Conservation (phyloP, 1,140 invertebrate species). For the Parasteatoda tepidariorum region DNA sequence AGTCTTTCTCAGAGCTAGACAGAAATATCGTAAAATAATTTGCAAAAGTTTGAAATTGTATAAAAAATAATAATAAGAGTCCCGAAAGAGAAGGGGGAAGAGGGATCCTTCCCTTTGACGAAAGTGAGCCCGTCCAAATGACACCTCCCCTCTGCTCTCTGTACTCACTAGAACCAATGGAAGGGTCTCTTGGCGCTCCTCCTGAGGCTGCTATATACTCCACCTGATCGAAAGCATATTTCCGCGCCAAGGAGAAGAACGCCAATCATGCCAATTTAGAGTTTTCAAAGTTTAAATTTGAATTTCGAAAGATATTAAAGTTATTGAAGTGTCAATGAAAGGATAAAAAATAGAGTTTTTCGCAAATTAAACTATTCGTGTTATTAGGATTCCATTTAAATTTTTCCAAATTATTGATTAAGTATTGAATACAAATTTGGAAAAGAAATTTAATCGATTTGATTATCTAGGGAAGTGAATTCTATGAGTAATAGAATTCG, state of each 20-base stretch:
- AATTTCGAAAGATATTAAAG: neutral
- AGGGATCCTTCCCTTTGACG: conserved; percentile 21
- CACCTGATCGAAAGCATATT: conserved; percentile 30
- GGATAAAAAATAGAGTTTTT: no score
- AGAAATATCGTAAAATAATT: no score
- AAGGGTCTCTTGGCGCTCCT: conserved; percentile 56
- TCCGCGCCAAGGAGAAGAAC: neutral
- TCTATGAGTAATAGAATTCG: no score
- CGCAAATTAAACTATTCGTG: no score
- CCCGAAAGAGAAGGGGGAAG: neutral
- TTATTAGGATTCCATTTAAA: no score
- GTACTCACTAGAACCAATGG: conserved; percentile 53
- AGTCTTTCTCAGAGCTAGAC: no score
- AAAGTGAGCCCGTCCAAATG: conserved; percentile 25
- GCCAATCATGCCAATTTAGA: conserved; percentile 38
- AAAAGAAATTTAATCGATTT: no score
- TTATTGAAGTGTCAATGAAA: no score
- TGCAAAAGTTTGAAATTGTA: neutral
- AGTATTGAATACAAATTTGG: no score
- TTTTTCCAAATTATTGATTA: no score
- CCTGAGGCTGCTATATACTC: conserved; percentile 39
- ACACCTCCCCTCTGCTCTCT: conserved; percentile 46
- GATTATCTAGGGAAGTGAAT: no score
- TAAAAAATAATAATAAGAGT: neutral
- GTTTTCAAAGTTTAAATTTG: neutral